phyloP scores from a whole-genome alignment of 2,113 vertebrate genomes.

The Castor canadensis region DNA sequence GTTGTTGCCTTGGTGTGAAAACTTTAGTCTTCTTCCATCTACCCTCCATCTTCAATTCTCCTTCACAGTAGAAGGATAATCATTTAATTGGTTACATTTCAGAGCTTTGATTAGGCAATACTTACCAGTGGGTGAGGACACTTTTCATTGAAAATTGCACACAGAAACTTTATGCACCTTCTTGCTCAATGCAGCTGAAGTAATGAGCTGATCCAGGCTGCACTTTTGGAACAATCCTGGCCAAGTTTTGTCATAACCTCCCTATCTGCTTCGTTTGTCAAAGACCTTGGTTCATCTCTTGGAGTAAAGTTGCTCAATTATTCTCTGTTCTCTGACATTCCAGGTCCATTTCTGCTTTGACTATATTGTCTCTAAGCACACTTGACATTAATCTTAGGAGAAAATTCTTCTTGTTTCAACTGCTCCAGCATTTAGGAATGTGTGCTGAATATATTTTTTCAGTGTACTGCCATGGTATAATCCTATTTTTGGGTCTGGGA shows the following conservation, averaged over 20 bases:
- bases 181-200: background rate
- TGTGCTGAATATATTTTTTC: background rate
- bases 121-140: background rate
- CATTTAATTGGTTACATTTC: background rate
- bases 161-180: background rate
- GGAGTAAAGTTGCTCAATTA: background rate
- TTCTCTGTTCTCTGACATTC: background rate
- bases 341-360: background rate
- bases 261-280: background rate
- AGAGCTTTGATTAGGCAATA: background rate
- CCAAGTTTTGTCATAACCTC: background rate
- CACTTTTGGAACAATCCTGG: background rate
- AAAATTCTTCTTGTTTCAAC: background rate
- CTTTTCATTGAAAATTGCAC: background rate
- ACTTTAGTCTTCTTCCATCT: background rate
- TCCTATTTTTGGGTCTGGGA: background rate
- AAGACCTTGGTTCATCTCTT: background rate
- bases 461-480: background rate
- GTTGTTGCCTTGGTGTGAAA: background rate
- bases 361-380: background rate
- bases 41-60: background rate
- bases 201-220: background rate
- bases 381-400: background rate
- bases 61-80: background rate
- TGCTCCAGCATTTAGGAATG: background rate